phyloP scores from a whole-genome alignment of 1,140 invertebrate species.

The Aporrectodea caliginosa region DNA sequence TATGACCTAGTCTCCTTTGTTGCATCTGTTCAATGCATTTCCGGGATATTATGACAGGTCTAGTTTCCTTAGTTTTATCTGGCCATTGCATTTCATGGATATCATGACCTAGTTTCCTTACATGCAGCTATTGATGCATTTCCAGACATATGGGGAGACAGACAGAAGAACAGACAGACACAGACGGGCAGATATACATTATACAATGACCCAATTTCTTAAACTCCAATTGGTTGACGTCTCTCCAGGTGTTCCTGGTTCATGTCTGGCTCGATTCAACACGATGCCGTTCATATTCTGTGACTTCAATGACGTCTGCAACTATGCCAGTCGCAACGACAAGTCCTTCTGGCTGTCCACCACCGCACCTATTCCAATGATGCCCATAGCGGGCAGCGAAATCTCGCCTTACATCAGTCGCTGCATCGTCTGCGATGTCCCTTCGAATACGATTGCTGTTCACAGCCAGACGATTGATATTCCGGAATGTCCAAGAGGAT shows the following conservation, averaged over 20 bases:
- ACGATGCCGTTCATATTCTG: conserved; percentile 98
- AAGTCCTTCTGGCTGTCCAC: conserved; percentile 96
- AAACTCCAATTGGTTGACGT: too few relatives aligned
- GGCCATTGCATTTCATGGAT: too few relatives aligned
- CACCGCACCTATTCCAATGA: conserved; percentile 81
- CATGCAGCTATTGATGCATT: too few relatives aligned
- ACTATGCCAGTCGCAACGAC: conserved; percentile 93
- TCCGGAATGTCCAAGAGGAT: conserved; percentile 82
- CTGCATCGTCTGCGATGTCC: conserved; percentile 89
- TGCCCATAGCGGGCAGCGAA: conserved; percentile 67
- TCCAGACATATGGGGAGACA: too few relatives aligned
- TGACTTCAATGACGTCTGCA: conserved; percentile 92
- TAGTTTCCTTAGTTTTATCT: too few relatives aligned
- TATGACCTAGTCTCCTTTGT: too few relatives aligned
- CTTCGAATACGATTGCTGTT: conserved; percentile 87
- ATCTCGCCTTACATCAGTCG: conserved; percentile 82
- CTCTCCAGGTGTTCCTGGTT: conserved; percentile 68
- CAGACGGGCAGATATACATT: too few relatives aligned
- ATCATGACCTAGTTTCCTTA: too few relatives aligned
- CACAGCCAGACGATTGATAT: conserved; percentile 84
- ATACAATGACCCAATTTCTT: too few relatives aligned
- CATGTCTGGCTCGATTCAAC: conserved; percentile 87
- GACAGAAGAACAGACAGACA: too few relatives aligned
- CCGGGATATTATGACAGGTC: too few relatives aligned
- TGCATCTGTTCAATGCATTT: too few relatives aligned